Evolutionary conservation across 2,113 vertebrate species (phyloP), one percentile per base, ranked within the genome.

Genomic region (Paramisgurnus dabryanus): DNA sequence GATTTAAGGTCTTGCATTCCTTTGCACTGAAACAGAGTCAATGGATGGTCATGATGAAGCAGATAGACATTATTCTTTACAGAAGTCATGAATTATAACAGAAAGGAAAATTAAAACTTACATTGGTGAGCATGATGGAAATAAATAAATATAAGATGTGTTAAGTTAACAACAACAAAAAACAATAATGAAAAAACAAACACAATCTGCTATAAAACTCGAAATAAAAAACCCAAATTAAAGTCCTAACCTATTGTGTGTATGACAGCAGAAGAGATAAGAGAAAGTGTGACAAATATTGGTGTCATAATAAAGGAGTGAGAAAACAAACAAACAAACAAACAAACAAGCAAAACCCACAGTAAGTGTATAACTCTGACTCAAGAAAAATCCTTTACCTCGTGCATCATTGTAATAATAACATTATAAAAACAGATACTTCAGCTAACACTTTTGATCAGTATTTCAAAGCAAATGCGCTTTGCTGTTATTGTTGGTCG

Each of bases 281-380:
- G 6, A 13, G 17, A 6, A n/a, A 57, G 12, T 7, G 17, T 7
- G 6, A 4, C 5, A 57, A 57, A 57, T 7, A 57, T 2, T n/a
- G 82, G 76, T 80, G 63, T 80, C 50, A 49, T 67, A 67, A 67
- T 67, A 40, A 22, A 47, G 49, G 64, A 34, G 18, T 78, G 74
- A 69, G 60, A 85, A 85, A 86, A 84, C 69, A 81, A 80, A 83
- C 80, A 22, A 22, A 83, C 80, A 22, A 22, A 22, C 22, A 34
- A 34, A 34, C 27, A 1, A 34, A 34, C 27, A 34, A 34, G 27
- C 27, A 34, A 34, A 34, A 34, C 27, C 27, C 67, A 41, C 68
- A 67, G 67, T 17, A 53, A 43, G 74, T 60, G 55, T n/a, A 55
- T 84, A 82, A 17, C 49, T 76, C 40, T 22, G 6, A 27, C 34